phyloP scores from a whole-genome alignment of 2,888 invertebrate genomes.

The Allygus modestus region DNA sequence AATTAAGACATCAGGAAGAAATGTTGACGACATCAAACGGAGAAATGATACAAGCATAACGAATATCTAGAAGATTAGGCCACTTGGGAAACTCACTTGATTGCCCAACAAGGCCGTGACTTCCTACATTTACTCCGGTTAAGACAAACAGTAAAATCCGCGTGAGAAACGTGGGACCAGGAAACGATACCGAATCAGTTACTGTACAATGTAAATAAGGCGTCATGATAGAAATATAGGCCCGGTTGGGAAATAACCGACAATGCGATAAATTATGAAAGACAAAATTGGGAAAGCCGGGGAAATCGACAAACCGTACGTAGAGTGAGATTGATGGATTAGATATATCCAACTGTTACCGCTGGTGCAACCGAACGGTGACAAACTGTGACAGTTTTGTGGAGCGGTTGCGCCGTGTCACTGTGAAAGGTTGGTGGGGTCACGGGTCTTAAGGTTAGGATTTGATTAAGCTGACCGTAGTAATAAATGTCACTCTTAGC shows the following conservation, averaged over 20 bases:
- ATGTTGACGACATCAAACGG: too few species aligned
- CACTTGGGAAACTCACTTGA: not conserved
- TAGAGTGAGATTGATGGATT: constrained; percentile 46
- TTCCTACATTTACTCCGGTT: not conserved
- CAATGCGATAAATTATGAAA: constrained; percentile 57
- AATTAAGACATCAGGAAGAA: too few species aligned
- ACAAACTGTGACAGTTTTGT: constrained; percentile 25
- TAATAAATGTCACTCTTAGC: not conserved
- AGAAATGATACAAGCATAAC: too few species aligned
- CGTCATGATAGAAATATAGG: constrained; percentile 31
- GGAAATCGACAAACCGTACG: constrained; percentile 48
- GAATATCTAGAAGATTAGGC: not conserved
- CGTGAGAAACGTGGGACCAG: constrained; percentile 15
- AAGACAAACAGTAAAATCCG: constrained; percentile 48
- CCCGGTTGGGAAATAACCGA: constrained; percentile 36
- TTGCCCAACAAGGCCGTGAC: not conserved
- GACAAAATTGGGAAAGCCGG: constrained; percentile 56
- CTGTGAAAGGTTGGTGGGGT: constrained; percentile 1
- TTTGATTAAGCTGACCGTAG: not conserved
- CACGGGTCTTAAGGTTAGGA: not conserved
- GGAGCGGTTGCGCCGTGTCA: constrained; percentile 25
- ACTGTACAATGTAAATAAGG: constrained; percentile 47
- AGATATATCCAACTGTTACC: constrained; percentile 38
- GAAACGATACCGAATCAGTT: constrained; percentile 27
- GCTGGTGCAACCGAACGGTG: not conserved